Conservation (phyloP, 2,113 vertebrate species). For the Ascaphus truei region DNA sequence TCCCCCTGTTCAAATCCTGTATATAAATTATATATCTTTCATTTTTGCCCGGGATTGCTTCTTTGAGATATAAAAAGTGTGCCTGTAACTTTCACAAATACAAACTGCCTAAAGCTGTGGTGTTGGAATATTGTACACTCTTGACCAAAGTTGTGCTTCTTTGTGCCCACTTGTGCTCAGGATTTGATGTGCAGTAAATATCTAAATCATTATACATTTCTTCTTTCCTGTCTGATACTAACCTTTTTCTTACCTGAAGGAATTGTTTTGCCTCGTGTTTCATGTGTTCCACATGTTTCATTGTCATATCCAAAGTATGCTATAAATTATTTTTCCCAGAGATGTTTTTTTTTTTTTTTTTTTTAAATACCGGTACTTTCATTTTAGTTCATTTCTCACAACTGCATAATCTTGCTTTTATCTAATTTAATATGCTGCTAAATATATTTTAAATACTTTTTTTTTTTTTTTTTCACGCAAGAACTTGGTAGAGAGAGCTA, state of each 20-base stretch:
- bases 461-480: constrained; percentile 54
- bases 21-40: no score
- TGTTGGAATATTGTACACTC: constrained; percentile 45
- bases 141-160: constrained; percentile 67
- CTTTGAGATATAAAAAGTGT: not conserved
- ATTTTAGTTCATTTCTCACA: constrained; percentile 58
- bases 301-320: no score
- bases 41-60: no score
- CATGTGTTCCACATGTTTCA: constrained; percentile 53
- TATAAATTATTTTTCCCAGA: constrained; percentile 21
- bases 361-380: constrained; percentile 36
- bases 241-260: not conserved
- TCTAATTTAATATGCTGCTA: constrained; percentile 74
- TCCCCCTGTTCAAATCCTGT: no score
- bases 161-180: constrained; percentile 60
- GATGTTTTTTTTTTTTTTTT: not conserved
- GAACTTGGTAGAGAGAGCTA: constrained; percentile 57
- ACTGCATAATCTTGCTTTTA: constrained; percentile 55
- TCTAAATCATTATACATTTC: constrained; percentile 42
- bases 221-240: constrained; percentile 20
- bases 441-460: constrained; percentile 67
- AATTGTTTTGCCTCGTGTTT: constrained; percentile 53
- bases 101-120: constrained; percentile 42
- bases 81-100: constrained; percentile 42
- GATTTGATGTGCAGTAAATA: constrained; percentile 50